These are phyloP conservation scores for Caenorhabditis macrosperma DNA, from an alignment of 2,888 invertebrate species.

Conservation along the genomic window DNA sequence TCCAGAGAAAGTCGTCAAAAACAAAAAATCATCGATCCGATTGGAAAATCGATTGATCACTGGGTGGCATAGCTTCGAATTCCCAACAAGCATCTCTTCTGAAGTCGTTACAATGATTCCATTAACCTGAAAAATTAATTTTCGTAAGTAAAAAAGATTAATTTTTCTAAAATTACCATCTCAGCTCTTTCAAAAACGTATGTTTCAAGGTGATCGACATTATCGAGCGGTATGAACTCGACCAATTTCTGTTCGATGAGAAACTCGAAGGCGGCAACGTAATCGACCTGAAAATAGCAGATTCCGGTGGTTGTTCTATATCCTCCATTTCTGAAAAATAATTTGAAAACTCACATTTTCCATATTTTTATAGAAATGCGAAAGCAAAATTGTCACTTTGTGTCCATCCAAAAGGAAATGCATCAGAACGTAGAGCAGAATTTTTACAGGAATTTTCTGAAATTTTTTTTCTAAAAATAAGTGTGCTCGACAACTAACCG, in stretches of 20 bases:
- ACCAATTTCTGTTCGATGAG: background rate
- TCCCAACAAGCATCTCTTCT: background rate
- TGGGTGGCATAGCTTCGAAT: constrained; percentile 11
- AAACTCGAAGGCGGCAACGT: background rate
- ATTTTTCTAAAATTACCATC: background rate
- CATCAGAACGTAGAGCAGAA: constrained; percentile 1
- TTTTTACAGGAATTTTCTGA: background rate
- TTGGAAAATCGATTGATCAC: constrained; percentile 1
- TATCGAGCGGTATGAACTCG: too few species aligned
- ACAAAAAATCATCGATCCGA: constrained; percentile 1
- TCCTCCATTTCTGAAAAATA: too few species aligned
- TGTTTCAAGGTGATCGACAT: background rate
- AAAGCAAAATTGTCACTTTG: background rate
- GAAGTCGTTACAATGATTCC: constrained; percentile 9
- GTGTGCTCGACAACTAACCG: background rate
- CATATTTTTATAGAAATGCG: background rate
- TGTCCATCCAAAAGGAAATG: constrained; percentile 22
- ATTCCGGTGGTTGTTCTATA: too few species aligned
- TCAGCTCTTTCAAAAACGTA: background rate
- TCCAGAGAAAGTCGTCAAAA: background rate
- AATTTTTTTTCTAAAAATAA: background rate
- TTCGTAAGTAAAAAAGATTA: background rate
- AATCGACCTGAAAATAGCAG: background rate
- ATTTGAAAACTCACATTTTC: too few species aligned
- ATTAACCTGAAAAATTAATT: background rate